phyloP scores from a whole-genome alignment of 2,888 invertebrate genomes.

The Standfussiana lucernea region DNA sequence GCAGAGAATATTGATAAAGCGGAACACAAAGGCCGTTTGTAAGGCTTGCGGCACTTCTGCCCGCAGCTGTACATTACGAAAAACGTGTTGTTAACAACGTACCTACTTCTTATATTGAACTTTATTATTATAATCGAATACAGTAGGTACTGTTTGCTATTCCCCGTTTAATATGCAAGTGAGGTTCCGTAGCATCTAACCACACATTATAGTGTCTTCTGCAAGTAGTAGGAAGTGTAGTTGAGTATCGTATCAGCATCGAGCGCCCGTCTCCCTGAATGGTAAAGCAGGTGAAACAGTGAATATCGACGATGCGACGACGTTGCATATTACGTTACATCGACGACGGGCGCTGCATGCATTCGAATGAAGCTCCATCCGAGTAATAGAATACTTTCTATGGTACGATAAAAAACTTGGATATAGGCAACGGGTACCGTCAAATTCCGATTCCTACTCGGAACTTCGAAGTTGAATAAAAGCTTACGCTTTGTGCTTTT shows the following conservation, averaged over 20 bases:
- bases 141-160: neutral
- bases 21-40: slow-evolving; percentile 49
- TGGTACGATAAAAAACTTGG: slow-evolving; percentile 44
- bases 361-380: slow-evolving; percentile 66
- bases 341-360: slow-evolving; percentile 55
- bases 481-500: neutral
- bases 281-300: slow-evolving; percentile 70
- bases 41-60: slow-evolving; percentile 49
- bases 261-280: slow-evolving; percentile 65
- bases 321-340: slow-evolving; percentile 69
- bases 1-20: slow-evolving; percentile 56
- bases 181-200: slow-evolving; percentile 40
- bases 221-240: slow-evolving; percentile 64
- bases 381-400: slow-evolving; percentile 56
- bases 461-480: slow-evolving; percentile 17
- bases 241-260: slow-evolving; percentile 68
- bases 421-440: slow-evolving; percentile 31
- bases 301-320: slow-evolving; percentile 66
- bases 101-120: slow-evolving; percentile 18
- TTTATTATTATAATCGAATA: slow-evolving; percentile 31
- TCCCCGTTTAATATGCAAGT: slow-evolving; percentile 48
- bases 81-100: slow-evolving; percentile 44
- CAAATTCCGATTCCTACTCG: slow-evolving; percentile 29
- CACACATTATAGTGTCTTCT: slow-evolving; percentile 54
- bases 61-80: slow-evolving; percentile 45